Evolutionary conservation across 2,113 vertebrate genomes (phyloP).

Genomic region (Carollia perspicillata): DNA sequence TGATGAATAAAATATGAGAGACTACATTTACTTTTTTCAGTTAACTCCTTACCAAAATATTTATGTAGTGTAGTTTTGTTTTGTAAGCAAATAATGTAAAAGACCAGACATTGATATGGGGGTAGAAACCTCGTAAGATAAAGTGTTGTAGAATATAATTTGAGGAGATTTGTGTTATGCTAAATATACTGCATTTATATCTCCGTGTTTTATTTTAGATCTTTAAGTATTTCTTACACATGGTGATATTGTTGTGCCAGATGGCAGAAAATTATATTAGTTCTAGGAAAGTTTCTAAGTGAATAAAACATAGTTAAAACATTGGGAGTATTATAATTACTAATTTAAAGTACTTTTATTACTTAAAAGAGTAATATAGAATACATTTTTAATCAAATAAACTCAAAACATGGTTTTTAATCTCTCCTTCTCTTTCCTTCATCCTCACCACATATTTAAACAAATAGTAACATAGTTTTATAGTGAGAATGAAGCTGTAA

Average conservation of each 20-base stretch:
- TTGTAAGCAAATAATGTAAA: slow-evolving; percentile 35
- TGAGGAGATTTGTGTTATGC: background rate
- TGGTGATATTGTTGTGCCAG: slow-evolving; percentile 34
- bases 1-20: slow-evolving; percentile 65
- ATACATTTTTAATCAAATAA: slow-evolving; percentile 19
- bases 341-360: slow-evolving; percentile 25
- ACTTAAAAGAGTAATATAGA: background rate
- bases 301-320: slow-evolving; percentile 34
- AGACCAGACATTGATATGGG: background rate
- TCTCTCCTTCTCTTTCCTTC: background rate
- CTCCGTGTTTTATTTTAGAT: background rate
- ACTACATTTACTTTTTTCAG: slow-evolving; percentile 12
- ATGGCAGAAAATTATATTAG: slow-evolving; percentile 44
- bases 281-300: slow-evolving; percentile 54
- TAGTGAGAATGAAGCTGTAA: background rate
- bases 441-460: background rate
- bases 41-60: slow-evolving; percentile 45
- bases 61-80: slow-evolving; percentile 53
- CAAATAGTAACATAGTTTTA: background rate
- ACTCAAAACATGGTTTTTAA: background rate
- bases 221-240: slow-evolving; percentile 44
- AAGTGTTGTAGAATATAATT: background rate
- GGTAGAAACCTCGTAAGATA: background rate
- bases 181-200: background rate
- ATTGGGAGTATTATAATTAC: background rate